Base-by-base conservation (phyloP, 53 echinoderm and acorn worm species). In the Temnopleurus reevesii region DNA sequence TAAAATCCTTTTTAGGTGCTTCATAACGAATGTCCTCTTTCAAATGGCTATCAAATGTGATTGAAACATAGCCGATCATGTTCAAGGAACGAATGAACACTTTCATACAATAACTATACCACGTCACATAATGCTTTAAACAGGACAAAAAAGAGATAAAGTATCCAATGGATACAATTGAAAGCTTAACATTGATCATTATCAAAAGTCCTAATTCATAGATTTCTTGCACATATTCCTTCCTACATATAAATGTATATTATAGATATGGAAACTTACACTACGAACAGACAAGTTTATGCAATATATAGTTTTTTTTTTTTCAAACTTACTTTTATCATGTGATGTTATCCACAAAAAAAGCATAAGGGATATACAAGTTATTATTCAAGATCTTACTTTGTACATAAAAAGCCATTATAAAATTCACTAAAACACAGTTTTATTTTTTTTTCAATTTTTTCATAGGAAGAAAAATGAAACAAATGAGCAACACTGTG, bases 401-500 rank as follows among this genome's bases (percentile, higher is more conserved):
- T 85, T 85, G 85, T 85, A 85, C 85, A 85, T 85, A 85, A 85
- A 85, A 85, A 85, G 85, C 85, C 59, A 85, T 85, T 85, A 85
- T 85, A 85, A 85, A 85, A 85, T 85, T 28, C 85, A 85, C 85
- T 85, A 59, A 83, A 85, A 85, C 85, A 85, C 85, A 45, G 44
- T 15, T 15, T 79, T 49, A 49, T 79, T 7, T 46, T 79, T 79
- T 79, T 83, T 27, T 46, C 3, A 30, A 53, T 54, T 35, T 53
- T 33, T 55, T 83, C 19, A 33, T 55, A 55, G 43, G 85, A 45
- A 60, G 43, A 58, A 85, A 60, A 85, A 60, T 58, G 58, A 85
- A 60, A 85, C 46, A 45, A 38, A 85, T 60, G 60, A 38, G 46
- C 60, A 45, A 85, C 60, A 85, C 85, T 25, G 41, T 60, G 85